phyloP scores from a whole-genome alignment of 2,888 invertebrate genomes.

The Xanthostigma xanthostigma region DNA sequence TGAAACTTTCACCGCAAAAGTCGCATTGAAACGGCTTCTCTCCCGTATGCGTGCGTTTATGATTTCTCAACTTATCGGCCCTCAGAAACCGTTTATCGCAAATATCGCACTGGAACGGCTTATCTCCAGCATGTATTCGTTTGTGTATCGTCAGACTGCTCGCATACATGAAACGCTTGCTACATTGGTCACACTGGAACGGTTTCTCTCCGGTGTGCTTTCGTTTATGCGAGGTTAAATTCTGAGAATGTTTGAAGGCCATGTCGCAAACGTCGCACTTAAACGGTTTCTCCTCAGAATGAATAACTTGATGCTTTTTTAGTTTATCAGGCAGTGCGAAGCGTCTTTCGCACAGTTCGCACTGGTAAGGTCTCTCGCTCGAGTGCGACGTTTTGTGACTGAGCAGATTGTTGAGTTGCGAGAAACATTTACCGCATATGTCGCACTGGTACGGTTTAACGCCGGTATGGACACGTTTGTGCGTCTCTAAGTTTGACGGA shows the following conservation, averaged over 20 bases:
- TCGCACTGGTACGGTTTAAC: background rate
- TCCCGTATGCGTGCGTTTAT: background rate
- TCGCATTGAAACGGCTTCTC: background rate
- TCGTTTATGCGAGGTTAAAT: background rate
- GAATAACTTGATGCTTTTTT: background rate
- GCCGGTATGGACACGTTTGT: background rate
- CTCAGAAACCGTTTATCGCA: background rate
- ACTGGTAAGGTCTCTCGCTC: background rate
- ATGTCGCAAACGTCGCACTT: background rate
- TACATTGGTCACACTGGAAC: background rate
- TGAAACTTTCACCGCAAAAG: too few species aligned
- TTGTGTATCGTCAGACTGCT: background rate
- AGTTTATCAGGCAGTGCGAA: background rate
- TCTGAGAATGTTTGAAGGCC: background rate
- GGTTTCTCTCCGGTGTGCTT: background rate
- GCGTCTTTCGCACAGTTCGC: background rate
- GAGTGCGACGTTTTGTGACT: background rate
- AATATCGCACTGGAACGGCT: background rate
- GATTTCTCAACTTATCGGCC: background rate
- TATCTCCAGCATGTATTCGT: background rate
- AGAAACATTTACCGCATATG: background rate
- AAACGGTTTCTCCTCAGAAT: background rate
- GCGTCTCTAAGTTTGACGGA: background rate
- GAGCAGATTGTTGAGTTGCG: background rate
- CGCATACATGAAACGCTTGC: background rate